Conservation (phyloP, 2,888 invertebrate genomes). For the Trichopria drosophilae region DNA sequence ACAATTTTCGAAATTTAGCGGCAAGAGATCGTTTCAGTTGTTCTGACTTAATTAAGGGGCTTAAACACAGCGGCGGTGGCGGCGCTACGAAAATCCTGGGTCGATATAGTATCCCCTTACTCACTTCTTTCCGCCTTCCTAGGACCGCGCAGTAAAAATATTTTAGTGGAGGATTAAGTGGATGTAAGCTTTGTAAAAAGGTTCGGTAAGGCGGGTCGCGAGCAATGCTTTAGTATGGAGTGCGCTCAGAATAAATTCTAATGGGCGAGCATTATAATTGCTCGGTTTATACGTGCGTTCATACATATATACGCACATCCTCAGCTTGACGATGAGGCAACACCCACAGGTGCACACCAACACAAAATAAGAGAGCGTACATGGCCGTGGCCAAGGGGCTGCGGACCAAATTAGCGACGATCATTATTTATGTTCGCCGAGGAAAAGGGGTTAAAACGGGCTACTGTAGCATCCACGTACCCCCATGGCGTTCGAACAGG, state of each 20-base stretch:
- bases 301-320: conserved; percentile 28
- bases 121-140: not conserved
- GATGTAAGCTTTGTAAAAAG: conserved; percentile 56
- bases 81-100: conserved; percentile 32
- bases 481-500: conserved; percentile 33
- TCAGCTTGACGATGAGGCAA: conserved; percentile 17
- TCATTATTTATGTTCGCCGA: conserved; percentile 57
- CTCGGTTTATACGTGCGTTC: conserved; percentile 50
- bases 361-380: no score
- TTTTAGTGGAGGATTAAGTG: conserved; percentile 55
- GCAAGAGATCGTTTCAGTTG: no score
- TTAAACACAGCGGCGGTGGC: conserved; percentile 38
- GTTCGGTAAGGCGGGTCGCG: conserved; percentile 41
- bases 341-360: not conserved
- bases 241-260: conserved; percentile 55
- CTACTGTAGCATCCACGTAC: conserved; percentile 46
- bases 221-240: conserved; percentile 1
- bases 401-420: conserved; percentile 57
- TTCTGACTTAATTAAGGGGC: conserved; percentile 45
- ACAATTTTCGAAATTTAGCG: no score
- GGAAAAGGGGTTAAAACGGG: conserved; percentile 56
- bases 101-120: conserved; percentile 24
- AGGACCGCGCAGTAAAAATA: conserved; percentile 42
- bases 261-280: conserved; percentile 58
- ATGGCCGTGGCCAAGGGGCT: conserved; percentile 45